Conservation (phyloP, 2,113 vertebrate genomes). For the Phrynosoma platyrhinos region DNA sequence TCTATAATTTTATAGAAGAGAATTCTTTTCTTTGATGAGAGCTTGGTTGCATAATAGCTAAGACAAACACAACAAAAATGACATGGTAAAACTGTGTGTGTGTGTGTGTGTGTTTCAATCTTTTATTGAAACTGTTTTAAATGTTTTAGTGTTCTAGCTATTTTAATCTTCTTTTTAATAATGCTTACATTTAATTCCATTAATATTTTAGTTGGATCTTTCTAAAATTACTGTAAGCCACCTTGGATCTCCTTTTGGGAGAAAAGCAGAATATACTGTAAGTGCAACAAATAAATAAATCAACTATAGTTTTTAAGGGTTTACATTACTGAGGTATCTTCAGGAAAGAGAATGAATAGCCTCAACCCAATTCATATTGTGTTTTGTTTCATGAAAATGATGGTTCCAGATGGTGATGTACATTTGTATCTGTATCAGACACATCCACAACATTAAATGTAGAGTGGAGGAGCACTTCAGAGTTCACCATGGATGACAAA, state of each 20-base stretch:
- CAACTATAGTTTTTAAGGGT: conserved; percentile 17
- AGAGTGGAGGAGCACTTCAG: not conserved
- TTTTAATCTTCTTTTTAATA: too few relatives aligned
- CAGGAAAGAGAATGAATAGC: not conserved
- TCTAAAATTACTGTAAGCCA: too few relatives aligned
- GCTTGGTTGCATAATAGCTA: conserved; percentile 55
- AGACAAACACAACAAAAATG: conserved; percentile 34
- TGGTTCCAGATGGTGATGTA: not conserved
- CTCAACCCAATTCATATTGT: not conserved
- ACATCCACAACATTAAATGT: not conserved
- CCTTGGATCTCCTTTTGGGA: too few relatives aligned
- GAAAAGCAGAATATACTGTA: not conserved
- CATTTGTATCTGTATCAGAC: not conserved
- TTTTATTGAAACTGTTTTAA: too few relatives aligned
- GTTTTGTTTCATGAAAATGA: not conserved
- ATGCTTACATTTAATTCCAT: too few relatives aligned
- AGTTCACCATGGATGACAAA: too few relatives aligned
- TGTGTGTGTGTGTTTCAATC: too few relatives aligned
- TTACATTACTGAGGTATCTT: conserved; percentile 11
- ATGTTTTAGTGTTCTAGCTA: too few relatives aligned
- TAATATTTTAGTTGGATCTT: too few relatives aligned
- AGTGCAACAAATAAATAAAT: conserved; percentile 10
- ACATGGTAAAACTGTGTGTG: not conserved
- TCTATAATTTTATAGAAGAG: conserved; percentile 45
- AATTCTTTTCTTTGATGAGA: conserved; percentile 29